These are phyloP conservation scores for Bathybates hornii DNA, from an alignment of 2,113 vertebrate genomes.

Conservation along the genomic window DNA sequence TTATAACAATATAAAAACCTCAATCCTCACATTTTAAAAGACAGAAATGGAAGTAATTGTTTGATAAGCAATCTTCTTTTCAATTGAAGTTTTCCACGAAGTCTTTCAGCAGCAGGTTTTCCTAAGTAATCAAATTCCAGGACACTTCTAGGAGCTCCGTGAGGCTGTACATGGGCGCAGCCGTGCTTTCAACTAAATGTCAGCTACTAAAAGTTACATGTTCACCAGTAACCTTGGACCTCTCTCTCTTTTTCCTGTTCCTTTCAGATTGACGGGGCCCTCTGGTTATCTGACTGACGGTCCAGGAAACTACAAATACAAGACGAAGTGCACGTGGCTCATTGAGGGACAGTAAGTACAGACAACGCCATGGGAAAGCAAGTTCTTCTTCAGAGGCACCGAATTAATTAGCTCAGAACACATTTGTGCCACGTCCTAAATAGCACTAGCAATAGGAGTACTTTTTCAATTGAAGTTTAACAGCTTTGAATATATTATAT, in stretches of 20 bases:
- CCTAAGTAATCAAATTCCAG: neutral
- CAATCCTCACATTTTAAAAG: neutral
- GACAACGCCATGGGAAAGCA: neutral
- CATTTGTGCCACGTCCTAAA: neutral
- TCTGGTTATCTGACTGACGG: slow-evolving; percentile 91
- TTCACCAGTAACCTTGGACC: neutral
- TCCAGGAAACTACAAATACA: slow-evolving; percentile 97
- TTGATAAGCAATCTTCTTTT: neutral
- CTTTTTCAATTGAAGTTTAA: neutral
- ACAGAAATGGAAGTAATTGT: neutral
- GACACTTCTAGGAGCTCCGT: neutral
- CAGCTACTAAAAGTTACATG: neutral
- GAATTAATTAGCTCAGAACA: neutral
- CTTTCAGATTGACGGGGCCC: slow-evolving; percentile 82
- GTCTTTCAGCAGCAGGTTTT: neutral
- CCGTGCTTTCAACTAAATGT: neutral
- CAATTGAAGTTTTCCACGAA: neutral
- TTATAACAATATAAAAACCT: neutral
- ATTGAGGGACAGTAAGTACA: slow-evolving; percentile 91
- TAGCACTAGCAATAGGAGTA: neutral
- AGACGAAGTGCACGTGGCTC: slow-evolving; percentile 98
- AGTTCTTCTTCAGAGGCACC: neutral
- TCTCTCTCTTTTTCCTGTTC: neutral
- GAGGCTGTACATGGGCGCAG: neutral
- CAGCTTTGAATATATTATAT: neutral